phyloP scores from a whole-genome alignment of 1,140 invertebrate species.

The Sweltsa coloradensis region DNA sequence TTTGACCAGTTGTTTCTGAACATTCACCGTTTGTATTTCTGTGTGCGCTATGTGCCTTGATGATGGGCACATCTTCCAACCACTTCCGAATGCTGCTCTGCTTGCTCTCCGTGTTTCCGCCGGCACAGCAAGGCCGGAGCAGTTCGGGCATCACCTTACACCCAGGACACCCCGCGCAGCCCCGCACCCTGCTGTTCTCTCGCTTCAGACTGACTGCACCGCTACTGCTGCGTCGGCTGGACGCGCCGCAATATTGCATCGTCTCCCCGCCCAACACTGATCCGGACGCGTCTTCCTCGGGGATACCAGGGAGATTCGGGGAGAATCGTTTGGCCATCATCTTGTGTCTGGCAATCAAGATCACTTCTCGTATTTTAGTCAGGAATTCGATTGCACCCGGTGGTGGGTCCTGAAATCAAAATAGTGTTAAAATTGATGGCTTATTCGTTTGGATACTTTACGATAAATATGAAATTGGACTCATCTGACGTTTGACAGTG shows the following conservation, averaged over 20 bases:
- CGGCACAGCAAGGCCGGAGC: slow-evolving; percentile 31
- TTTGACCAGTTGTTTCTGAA: neutral
- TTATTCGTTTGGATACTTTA: too few relatives aligned
- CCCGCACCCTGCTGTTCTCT: slow-evolving; percentile 36
- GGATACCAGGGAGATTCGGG: slow-evolving; percentile 64
- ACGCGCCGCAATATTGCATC: neutral
- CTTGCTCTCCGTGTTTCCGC: slow-evolving; percentile 43
- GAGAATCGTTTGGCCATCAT: slow-evolving; percentile 68
- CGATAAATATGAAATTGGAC: too few relatives aligned
- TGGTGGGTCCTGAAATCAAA: slow-evolving; percentile 56
- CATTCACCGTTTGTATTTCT: too few relatives aligned
- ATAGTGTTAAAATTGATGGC: too few relatives aligned
- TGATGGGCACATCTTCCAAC: slow-evolving; percentile 55
- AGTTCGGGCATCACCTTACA: slow-evolving; percentile 31
- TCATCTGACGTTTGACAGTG: too few relatives aligned
- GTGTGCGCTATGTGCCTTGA: slow-evolving; percentile 22
- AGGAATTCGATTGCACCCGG: slow-evolving; percentile 77
- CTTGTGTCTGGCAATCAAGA: slow-evolving; percentile 74
- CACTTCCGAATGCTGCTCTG: slow-evolving; percentile 59
- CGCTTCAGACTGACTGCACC: slow-evolving; percentile 38
- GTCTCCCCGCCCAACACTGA: neutral
- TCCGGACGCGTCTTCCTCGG: slow-evolving; percentile 54
- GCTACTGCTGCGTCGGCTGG: neutral
- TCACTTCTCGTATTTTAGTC: slow-evolving; percentile 75
- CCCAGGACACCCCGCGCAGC: slow-evolving; percentile 50